These are phyloP conservation scores for Ailuropoda melanoleuca DNA, from an alignment of 2,113 vertebrate species.

Conservation along the genomic window DNA sequence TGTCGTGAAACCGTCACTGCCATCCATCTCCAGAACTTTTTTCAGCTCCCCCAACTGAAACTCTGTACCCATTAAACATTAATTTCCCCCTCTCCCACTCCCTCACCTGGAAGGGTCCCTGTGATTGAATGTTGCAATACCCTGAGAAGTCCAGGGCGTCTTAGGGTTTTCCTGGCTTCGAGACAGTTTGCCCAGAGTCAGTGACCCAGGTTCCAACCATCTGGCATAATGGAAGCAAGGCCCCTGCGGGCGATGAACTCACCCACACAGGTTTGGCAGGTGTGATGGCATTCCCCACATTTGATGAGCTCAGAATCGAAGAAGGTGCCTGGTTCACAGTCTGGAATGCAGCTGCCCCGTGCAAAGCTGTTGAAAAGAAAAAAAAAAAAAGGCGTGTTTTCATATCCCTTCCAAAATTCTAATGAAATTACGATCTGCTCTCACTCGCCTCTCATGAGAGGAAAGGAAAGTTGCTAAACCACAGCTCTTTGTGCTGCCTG, in stretches of 20 bases:
- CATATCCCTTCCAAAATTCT: not conserved
- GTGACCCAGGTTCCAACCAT: not conserved
- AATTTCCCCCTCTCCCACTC: not conserved
- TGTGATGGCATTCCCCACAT: slow-evolving; percentile 88
- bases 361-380: slow-evolving; percentile 84
- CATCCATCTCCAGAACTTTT: not conserved
- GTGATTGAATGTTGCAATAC: not conserved
- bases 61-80: not conserved
- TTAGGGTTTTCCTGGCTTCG: not conserved
- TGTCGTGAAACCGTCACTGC: not conserved
- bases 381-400: slow-evolving; percentile 21
- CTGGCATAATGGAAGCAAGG: not conserved
- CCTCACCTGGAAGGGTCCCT: too few species aligned
- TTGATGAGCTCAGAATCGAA: slow-evolving; percentile 88
- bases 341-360: slow-evolving; percentile 90
- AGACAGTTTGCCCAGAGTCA: not conserved
- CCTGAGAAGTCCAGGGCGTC: not conserved
- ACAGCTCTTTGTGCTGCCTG: not conserved
- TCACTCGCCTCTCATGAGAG: not conserved
- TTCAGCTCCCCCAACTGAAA: not conserved
- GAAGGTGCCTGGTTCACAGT: slow-evolving; percentile 90
- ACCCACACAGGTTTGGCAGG: slow-evolving; percentile 91
- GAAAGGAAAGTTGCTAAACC: not conserved
- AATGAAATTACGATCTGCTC: not conserved
- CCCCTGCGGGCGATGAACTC: not conserved